Conservation (phyloP, 2,888 invertebrate genomes). For the Orthosia incerta region DNA sequence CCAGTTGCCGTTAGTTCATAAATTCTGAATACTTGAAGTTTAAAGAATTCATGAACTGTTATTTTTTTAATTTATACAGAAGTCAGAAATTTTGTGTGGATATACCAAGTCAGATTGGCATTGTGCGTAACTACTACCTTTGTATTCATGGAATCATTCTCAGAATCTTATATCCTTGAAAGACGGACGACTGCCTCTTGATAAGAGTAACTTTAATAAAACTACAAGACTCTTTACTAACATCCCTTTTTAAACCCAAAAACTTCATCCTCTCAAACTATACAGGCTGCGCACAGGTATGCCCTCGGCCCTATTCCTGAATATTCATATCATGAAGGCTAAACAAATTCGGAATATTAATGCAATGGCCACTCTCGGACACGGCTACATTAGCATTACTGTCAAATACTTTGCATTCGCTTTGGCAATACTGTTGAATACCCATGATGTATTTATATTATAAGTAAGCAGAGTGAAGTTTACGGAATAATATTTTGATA, state of each 20-base stretch:
- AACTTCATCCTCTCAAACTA: slow-evolving; percentile 27
- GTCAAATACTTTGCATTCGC: slow-evolving; percentile 63
- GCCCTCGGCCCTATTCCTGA: slow-evolving; percentile 43
- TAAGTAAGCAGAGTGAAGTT: slow-evolving; percentile 21
- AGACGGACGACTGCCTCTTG: not conserved
- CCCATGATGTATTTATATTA: slow-evolving; percentile 54
- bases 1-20: no score
- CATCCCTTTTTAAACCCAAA: slow-evolving; percentile 4
- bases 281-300: slow-evolving; percentile 40
- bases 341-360: slow-evolving; percentile 66
- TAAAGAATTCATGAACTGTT: no score
- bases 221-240: not conserved
- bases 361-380: slow-evolving; percentile 57
- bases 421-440: slow-evolving; percentile 52
- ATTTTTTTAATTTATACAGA: no score
- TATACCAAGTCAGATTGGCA: no score
- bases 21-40: no score
- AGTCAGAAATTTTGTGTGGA: no score
- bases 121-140: no score
- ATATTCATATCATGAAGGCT: slow-evolving; percentile 58
- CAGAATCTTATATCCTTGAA: no score
- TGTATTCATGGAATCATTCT: no score
- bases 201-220: not conserved
- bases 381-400: slow-evolving; percentile 55
- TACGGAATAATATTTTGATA: slow-evolving; percentile 17